A percentile compares a stretch with the other conserved stretches of the same genome.
Evolutionary conservation across 2,888 invertebrate species (phyloP).

Genomic region (Hedya salicella): DNA sequence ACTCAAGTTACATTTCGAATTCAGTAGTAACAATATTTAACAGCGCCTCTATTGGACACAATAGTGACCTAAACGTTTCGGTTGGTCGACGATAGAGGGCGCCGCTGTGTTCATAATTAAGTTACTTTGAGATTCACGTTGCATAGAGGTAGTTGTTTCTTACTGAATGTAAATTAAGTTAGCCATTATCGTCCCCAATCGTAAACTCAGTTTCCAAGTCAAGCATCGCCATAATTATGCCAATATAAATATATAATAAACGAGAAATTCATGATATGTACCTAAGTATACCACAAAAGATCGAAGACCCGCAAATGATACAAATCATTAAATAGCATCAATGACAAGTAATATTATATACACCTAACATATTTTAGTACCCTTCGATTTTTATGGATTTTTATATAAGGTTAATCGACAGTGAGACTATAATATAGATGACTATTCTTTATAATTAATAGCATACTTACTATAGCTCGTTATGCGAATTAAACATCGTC

Average conservation of each 20-base stretch:
- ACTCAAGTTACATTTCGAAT: no score
- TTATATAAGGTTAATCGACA: slow-evolving; percentile 72
- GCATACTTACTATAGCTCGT: slow-evolving; percentile 64
- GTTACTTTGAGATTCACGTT: slow-evolving; percentile 30
- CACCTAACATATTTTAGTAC: slow-evolving; percentile 82
- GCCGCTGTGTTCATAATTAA: not conserved
- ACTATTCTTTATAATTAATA: slow-evolving; percentile 70
- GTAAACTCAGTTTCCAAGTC: slow-evolving; percentile 26
- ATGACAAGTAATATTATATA: slow-evolving; percentile 78
- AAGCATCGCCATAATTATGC: slow-evolving; percentile 36
- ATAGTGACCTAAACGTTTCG: not conserved
- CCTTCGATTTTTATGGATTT: slow-evolving; percentile 81
- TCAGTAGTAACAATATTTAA: no score
- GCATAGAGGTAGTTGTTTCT: slow-evolving; percentile 24
- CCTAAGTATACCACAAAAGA: slow-evolving; percentile 82
- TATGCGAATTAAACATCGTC: slow-evolving; percentile 69
- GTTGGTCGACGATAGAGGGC: not conserved
- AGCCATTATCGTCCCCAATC: not conserved
- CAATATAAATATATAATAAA: slow-evolving; percentile 64
- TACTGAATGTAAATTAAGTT: not conserved
- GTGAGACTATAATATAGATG: slow-evolving; percentile 63
- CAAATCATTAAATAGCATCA: slow-evolving; percentile 81
- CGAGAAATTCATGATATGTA: slow-evolving; percentile 78
- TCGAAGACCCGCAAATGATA: slow-evolving; percentile 78
- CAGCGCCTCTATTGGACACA: no score